These are phyloP conservation scores for Elysia crispata DNA, from an alignment of 2,888 invertebrate species.

Conservation along the genomic window DNA sequence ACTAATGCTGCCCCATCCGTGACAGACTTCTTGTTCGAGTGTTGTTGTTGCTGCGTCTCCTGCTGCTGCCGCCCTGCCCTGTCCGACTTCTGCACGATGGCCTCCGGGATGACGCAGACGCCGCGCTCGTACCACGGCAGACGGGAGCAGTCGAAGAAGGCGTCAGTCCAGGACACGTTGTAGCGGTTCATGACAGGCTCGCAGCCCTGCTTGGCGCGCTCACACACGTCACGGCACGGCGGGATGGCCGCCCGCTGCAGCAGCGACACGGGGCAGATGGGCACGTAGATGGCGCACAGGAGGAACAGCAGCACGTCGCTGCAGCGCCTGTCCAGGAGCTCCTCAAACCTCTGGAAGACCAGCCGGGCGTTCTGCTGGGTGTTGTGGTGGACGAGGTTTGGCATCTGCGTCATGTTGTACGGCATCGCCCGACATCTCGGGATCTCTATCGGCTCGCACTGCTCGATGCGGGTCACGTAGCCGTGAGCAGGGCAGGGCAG, in stretches of 20 bases:
- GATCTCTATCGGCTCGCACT: slow-evolving; percentile 71
- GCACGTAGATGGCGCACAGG: slow-evolving; percentile 73
- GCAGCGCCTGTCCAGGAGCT: slow-evolving; percentile 68
- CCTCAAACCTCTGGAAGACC: slow-evolving; percentile 69
- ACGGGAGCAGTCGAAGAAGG: slow-evolving; percentile 66
- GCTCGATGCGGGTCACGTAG: slow-evolving; percentile 56
- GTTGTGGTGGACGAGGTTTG: slow-evolving; percentile 71
- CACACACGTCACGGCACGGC: slow-evolving; percentile 72
- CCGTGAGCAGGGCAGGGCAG: slow-evolving; percentile 14
- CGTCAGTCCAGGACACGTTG: slow-evolving; percentile 72
- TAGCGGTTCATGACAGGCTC: slow-evolving; percentile 70
- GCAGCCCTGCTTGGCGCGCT: slow-evolving; percentile 66
- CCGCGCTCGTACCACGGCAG: slow-evolving; percentile 71
- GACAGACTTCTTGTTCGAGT: not conserved
- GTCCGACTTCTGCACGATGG: slow-evolving; percentile 58
- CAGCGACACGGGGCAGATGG: slow-evolving; percentile 71
- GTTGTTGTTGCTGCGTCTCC: not conserved
- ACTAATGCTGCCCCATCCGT: not conserved
- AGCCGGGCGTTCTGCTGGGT: slow-evolving; percentile 71
- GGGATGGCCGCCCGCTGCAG: slow-evolving; percentile 71
- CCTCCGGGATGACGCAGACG: slow-evolving; percentile 71
- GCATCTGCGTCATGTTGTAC: slow-evolving; percentile 74
- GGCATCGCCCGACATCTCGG: slow-evolving; percentile 71
- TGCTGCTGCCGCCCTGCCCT: not conserved
- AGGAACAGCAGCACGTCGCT: slow-evolving; percentile 70